Evolutionary conservation across 1,140 invertebrate species (phyloP).

Genomic region (Dryas iulia): DNA sequence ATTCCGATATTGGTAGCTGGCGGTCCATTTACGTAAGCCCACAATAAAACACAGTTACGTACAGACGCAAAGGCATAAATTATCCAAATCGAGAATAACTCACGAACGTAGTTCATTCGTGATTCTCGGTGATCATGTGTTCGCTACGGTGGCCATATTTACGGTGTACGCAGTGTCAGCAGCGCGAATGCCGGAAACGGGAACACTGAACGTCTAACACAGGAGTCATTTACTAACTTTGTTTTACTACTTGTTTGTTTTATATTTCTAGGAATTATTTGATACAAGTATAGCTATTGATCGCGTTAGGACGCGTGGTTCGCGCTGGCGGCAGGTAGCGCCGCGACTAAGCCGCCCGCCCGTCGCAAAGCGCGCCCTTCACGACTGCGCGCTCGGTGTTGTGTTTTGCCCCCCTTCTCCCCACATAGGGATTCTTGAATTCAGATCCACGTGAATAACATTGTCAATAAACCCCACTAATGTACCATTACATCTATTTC

Average conservation of each 20-base stretch:
- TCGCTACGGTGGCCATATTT: slow-evolving; percentile 55
- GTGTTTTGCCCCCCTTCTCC: slow-evolving; percentile 51
- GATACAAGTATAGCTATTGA: slow-evolving; percentile 51
- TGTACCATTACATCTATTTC: slow-evolving; percentile 22
- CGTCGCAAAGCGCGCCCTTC: slow-evolving; percentile 36
- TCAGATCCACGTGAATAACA: slow-evolving; percentile 47
- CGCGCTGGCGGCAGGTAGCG: slow-evolving; percentile 60
- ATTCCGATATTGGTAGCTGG: slow-evolving; percentile 49
- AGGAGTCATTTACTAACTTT: slow-evolving; percentile 4
- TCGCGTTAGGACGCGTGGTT: slow-evolving; percentile 47
- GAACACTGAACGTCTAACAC: slow-evolving; percentile 13
- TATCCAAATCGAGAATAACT: slow-evolving; percentile 47
- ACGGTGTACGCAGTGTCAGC: slow-evolving; percentile 49
- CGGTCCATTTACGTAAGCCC: slow-evolving; percentile 62
- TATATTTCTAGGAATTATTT: slow-evolving; percentile 39
- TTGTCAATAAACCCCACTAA: slow-evolving; percentile 45
- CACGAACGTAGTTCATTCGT: slow-evolving; percentile 35
- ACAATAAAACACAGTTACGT: slow-evolving; percentile 37
- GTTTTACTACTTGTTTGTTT: slow-evolving; percentile 21
- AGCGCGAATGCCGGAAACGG: slow-evolving; percentile 42
- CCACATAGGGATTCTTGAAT: slow-evolving; percentile 36
- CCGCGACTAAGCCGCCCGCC: slow-evolving; percentile 61
- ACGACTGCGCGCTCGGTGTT: slow-evolving; percentile 61
- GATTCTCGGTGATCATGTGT: slow-evolving; percentile 61
- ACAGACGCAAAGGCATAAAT: slow-evolving; percentile 38